Evolutionary conservation across 2,888 invertebrate species (phyloP), one percentile per base, ranked within the genome.

Genomic region (Bombylius major): DNA sequence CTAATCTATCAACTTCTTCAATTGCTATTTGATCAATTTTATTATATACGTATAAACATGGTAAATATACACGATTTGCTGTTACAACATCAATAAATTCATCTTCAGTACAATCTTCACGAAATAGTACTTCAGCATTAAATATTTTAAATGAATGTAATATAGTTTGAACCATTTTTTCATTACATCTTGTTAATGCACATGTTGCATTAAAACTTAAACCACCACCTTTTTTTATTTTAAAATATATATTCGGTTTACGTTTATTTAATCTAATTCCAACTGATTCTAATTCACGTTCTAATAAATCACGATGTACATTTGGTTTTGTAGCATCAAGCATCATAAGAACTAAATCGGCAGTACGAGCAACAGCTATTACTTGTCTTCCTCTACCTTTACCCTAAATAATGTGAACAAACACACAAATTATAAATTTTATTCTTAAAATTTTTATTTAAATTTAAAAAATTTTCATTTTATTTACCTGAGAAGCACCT

Each of bases 21-120:
- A 99, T 94, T 53, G 97, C 93, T 67, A 99, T 93, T 78, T 99
- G 97, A 83, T 99, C 99, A 66, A 99, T 95, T 82, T 99, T 99
- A 77, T 99, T 99, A 78, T 98, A 99, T 55, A 98, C 95, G 77
- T 98, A 99, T 55, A 99, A 76, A 73, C 99, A 99, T 54, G 97
- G 95, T 70, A 99, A 79, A 76, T 98, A 97, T 39, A 93, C 90
- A 61, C 97, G 82, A 77, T 95, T 97, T 11, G 90, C 96, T 53
- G 91, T 87, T 64, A 99, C 94, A 54, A 99, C 96, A 77, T 99
- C 99, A 63, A 99, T 98, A 67, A 99, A 82, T 69, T 99, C 98
- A 75, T 99, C 99, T 0, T 93, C 85, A 3, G 86, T 86, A 69
- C 89, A 91, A 74, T 99, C 98, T 71, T 99, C 98, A 48, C 98